Evolutionary conservation across 2,888 invertebrate genomes (phyloP).

Genomic region (Leptodirus hochenwartii): DNA sequence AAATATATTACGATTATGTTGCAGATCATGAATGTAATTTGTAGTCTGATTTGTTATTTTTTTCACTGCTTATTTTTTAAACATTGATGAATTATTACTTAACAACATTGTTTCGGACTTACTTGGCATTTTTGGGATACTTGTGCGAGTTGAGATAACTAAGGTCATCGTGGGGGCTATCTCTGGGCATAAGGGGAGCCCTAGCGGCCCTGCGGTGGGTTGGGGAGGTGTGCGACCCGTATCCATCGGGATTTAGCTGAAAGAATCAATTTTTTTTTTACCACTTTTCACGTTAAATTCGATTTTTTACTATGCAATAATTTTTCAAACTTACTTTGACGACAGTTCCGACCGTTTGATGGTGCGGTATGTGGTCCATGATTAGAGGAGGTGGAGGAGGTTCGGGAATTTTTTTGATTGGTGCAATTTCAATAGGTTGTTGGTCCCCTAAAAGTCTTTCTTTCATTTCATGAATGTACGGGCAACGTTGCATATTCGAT

Average conservation of each 20-base stretch:
- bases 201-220: slow-evolving; percentile 34
- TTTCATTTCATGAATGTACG: slow-evolving; percentile 87
- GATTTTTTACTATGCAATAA: no score
- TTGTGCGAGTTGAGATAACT: slow-evolving; percentile 6
- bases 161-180: slow-evolving; percentile 10
- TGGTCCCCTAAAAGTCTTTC: slow-evolving; percentile 68
- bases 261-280: slow-evolving; percentile 15
- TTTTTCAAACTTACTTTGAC: slow-evolving; percentile 79
- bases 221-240: slow-evolving; percentile 72
- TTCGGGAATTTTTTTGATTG: slow-evolving; percentile 29
- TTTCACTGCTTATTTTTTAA: no score
- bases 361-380: slow-evolving; percentile 23
- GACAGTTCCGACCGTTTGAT: slow-evolving; percentile 65
- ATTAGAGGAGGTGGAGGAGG: slow-evolving; percentile 26
- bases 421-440: slow-evolving; percentile 23
- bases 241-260: slow-evolving; percentile 75
- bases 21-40: no score
- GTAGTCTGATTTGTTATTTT: no score
- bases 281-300: no score
- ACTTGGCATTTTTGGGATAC: slow-evolving; percentile 81
- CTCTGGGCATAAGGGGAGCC: slow-evolving; percentile 56
- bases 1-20: no score
- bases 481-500: slow-evolving; percentile 68
- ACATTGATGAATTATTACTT: slow-evolving; percentile 1
- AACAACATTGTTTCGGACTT: slow-evolving; percentile 39